Evolutionary conservation across 2,797 vertebrate species (phyloP).

Genomic region (Limnodromus scolopaceus): DNA sequence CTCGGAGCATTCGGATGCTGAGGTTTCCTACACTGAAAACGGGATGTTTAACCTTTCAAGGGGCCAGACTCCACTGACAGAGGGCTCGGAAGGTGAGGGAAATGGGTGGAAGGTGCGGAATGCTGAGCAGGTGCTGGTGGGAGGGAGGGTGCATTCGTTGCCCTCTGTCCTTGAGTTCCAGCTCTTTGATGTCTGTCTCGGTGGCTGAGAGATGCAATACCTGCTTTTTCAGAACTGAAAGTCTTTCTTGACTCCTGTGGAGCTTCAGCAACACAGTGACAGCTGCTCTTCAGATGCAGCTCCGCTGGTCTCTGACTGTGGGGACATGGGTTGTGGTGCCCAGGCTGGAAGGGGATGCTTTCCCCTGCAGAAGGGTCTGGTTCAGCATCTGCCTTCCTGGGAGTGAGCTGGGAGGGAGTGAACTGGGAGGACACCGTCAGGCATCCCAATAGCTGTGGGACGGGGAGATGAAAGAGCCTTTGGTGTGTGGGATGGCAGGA

Average conservation of each 20-base stretch:
- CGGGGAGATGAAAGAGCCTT: rapidly evolving
- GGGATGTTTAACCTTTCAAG: conserved; percentile 96
- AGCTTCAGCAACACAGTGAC: rapidly evolving
- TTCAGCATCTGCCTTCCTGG: rapidly evolving
- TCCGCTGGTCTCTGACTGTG: neutral
- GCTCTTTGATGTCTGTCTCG: neutral
- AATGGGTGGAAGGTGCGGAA: neutral
- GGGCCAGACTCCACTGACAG: conserved; percentile 95
- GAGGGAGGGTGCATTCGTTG: neutral
- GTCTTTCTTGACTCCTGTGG: neutral
- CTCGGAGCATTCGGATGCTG: conserved; percentile 95
- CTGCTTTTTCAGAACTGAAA: neutral
- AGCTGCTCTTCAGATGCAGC: neutral
- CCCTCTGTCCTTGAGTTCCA: neutral
- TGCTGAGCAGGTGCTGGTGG: rapidly evolving
- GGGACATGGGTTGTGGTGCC: neutral
- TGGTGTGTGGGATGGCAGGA: neutral
- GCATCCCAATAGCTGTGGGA: neutral
- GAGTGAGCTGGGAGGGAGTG: neutral
- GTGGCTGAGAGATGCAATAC: neutral
- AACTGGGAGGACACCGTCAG: neutral
- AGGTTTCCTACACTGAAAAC: conserved; percentile 95
- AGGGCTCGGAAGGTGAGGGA: conserved; percentile 91
- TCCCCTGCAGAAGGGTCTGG: neutral
- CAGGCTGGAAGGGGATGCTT: neutral